Evolutionary conservation across 2,888 invertebrate genomes (phyloP).

Genomic region (Gandaritis pyraliata): DNA sequence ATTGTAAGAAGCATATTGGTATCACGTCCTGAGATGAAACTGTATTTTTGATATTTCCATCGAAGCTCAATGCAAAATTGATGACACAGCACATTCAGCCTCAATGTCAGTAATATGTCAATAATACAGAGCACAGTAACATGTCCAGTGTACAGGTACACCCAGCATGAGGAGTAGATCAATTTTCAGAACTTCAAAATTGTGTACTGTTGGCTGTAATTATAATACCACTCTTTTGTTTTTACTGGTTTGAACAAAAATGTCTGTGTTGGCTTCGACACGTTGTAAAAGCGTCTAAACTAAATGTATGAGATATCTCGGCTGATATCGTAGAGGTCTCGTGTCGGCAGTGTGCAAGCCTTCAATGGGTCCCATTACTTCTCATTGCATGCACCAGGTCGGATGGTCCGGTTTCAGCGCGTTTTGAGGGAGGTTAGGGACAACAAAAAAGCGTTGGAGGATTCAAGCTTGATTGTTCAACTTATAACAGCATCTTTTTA

Average conservation of each 20-base stretch:
- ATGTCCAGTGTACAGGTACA: background rate
- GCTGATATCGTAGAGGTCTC: no score
- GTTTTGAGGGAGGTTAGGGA: background rate
- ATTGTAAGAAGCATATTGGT: background rate
- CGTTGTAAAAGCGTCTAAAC: no score
- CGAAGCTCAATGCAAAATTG: background rate
- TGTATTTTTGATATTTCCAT: background rate
- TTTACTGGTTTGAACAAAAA: no score
- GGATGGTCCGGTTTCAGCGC: background rate
- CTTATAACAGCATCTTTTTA: no score
- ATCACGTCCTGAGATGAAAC: background rate
- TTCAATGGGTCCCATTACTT: background rate
- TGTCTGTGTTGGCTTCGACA: no score
- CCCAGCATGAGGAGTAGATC: no score
- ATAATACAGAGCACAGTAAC: background rate
- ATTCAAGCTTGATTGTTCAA: background rate
- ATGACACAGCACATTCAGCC: background rate
- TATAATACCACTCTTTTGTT: no score
- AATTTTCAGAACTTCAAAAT: no score
- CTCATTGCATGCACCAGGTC: background rate
- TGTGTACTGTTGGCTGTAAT: no score
- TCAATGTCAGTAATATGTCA: conserved; percentile 1
- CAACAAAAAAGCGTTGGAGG: background rate
- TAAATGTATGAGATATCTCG: no score
- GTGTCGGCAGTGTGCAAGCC: no score